Percentiles rank a stretch among this genome's conserved stretches.
Evolutionary conservation across 2,888 invertebrate genomes (phyloP).

Genomic region (Meghimatium bilineatum): DNA sequence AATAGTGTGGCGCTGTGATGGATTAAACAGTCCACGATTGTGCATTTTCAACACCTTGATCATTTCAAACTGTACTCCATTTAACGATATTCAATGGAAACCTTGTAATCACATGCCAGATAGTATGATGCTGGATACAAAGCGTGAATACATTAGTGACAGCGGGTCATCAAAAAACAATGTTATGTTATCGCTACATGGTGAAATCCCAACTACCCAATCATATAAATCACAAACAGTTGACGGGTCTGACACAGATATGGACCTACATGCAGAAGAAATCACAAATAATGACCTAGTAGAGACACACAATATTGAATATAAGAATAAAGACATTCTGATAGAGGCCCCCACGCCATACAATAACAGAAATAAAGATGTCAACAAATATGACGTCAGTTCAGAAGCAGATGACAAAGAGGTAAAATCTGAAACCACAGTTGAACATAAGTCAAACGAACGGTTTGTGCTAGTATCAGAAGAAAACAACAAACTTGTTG

Average conservation of each 20-base stretch:
- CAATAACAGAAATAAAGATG: neutral
- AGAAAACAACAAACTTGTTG: neutral
- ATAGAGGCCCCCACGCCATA: neutral
- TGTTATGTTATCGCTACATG: neutral
- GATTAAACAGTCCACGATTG: conserved; percentile 23
- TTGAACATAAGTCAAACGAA: neutral
- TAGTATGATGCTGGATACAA: neutral
- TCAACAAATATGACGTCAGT: neutral
- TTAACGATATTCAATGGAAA: conserved; percentile 50
- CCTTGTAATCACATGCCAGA: conserved; percentile 40
- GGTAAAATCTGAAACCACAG: neutral
- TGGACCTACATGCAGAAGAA: neutral
- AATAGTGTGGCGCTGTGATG: conserved; percentile 38
- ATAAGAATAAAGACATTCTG: neutral
- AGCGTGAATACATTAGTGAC: neutral
- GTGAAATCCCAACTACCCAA: neutral
- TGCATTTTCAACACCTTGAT: conserved; percentile 46
- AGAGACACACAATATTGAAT: neutral
- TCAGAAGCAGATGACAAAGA: neutral
- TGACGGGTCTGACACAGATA: neutral
- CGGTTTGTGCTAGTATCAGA: neutral
- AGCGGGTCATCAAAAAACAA: neutral
- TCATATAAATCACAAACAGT: neutral
- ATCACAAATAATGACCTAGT: neutral
- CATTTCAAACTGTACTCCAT: conserved; percentile 55